Base-by-base conservation (phyloP, 2,113 vertebrate genomes). In the Turnix velox region DNA sequence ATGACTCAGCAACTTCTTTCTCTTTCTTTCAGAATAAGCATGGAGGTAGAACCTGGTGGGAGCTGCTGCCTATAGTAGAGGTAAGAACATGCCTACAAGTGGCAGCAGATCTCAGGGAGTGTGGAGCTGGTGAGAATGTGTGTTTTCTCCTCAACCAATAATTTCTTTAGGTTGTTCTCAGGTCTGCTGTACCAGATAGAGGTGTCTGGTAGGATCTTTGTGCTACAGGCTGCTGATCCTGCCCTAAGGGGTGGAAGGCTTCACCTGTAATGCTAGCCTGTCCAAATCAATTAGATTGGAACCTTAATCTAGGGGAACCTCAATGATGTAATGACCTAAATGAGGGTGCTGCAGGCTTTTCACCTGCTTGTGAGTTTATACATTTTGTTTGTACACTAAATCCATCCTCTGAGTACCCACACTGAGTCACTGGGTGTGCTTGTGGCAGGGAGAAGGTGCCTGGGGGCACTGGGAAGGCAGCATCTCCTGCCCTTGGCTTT, bases 391-490 rank as follows among this genome's bases (percentile, higher is more conserved):
- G n/a, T 42, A 27, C 17, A 2, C 10, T 11, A 12, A 30, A 39
- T 33, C 24, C 3, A 14, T 27, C 30, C 43, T 45, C 15, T 16
- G 46, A 42, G 48, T 42, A 0, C 1, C 0, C 18, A 6, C 7
- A 2, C 11, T 18, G 35, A 30, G 19, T n/a, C 2, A 1, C 3
- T 14, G 49, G 19, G 11, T 1, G 2, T 3, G 3, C 42, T 57
- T 48, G 39, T 7, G n/a, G n/a, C 0, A 2, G 11, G 51, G 71
- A 37, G 35, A 27, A 75, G 25, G 13, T 4, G 1, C 5, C 7
- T 6, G 14, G 17, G 27, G 8, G 6, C 3, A 6, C 45, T 8
- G 35, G 18, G 20, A 30, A 62, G 18, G 12, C 27, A 75, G 37
- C 6, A 37, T 18, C 81, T 88, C 37, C 6, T 20, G 48, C 28